A percentile compares a stretch with the other conserved stretches of the same genome.
Conservation (phyloP, 37 sponge, comb jelly and placozoan genomes). For the Beroe forskalii region DNA sequence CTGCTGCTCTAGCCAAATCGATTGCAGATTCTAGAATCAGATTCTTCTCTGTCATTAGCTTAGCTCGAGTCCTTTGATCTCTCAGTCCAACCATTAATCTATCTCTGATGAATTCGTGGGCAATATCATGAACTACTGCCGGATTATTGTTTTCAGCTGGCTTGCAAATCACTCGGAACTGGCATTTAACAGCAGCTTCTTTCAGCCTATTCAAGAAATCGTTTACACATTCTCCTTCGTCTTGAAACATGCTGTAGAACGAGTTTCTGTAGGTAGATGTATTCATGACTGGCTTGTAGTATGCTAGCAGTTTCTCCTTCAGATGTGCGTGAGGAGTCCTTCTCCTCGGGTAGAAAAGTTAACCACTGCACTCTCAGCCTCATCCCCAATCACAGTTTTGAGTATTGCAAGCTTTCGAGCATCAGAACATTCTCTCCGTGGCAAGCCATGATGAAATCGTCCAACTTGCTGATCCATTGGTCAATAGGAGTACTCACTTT, state of each 20-base stretch:
- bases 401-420: not conserved
- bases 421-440: not conserved
- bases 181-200: not conserved
- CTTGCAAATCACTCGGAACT: not conserved
- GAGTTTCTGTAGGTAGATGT: not conserved
- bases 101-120: not conserved
- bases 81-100: not conserved
- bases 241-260: constrained; percentile 15
- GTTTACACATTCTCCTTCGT: not conserved
- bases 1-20: not conserved
- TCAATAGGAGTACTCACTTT: too few relatives aligned
- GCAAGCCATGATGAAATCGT: not conserved
- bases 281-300: not conserved
- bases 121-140: not conserved
- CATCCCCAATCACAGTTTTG: not conserved
- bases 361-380: not conserved
- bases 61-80: not conserved
- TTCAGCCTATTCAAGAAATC: not conserved
- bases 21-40: not conserved
- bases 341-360: too few relatives aligned
- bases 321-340: too few relatives aligned
- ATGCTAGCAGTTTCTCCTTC: not conserved
- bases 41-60: not conserved
- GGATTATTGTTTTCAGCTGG: not conserved
- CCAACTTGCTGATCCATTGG: not conserved